Evolutionary conservation across 1,140 invertebrate species (phyloP).

Genomic region (Hycleus cichorii): DNA sequence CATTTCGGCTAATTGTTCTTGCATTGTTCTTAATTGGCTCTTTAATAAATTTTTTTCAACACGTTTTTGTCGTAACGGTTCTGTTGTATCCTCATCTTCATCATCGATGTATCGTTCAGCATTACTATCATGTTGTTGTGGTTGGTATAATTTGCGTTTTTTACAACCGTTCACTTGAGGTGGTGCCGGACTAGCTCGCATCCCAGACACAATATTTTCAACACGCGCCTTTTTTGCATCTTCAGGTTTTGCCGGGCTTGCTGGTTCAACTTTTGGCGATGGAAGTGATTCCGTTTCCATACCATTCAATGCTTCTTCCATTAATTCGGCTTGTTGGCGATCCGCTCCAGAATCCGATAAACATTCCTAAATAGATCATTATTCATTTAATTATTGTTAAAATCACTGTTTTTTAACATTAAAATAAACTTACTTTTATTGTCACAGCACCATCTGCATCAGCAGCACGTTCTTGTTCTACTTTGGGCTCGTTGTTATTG

Average conservation of each 20-base stretch:
- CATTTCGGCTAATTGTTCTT: constrained; percentile 83
- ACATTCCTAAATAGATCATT: constrained; percentile 36
- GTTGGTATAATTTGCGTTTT: constrained; percentile 94
- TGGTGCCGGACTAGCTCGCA: constrained; percentile 75
- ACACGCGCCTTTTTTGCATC: constrained; percentile 86
- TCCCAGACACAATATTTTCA: constrained; percentile 89
- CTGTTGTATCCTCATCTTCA: constrained; percentile 65
- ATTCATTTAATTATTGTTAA: too few species aligned
- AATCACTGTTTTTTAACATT: too few species aligned
- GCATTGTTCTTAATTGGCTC: constrained; percentile 76
- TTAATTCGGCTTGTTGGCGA: constrained; percentile 44
- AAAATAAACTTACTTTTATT: constrained; percentile 40
- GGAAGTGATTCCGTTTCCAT: constrained; percentile 64
- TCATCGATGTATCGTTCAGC: constrained; percentile 66
- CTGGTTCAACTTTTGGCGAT: constrained; percentile 60
- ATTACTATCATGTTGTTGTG: constrained; percentile 82
- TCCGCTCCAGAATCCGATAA: constrained; percentile 50
- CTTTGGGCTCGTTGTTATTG: constrained; percentile 43
- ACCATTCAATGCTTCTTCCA: constrained; percentile 54
- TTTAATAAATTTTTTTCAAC: constrained; percentile 79
- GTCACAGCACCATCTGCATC: constrained; percentile 56
- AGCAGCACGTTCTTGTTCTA: constrained; percentile 50
- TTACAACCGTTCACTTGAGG: constrained; percentile 81
- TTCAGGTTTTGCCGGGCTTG: constrained; percentile 47
- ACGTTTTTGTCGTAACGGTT: constrained; percentile 71